Evolutionary conservation across 2,797 vertebrate species (phyloP).

Genomic region (Halcyon badia): DNA sequence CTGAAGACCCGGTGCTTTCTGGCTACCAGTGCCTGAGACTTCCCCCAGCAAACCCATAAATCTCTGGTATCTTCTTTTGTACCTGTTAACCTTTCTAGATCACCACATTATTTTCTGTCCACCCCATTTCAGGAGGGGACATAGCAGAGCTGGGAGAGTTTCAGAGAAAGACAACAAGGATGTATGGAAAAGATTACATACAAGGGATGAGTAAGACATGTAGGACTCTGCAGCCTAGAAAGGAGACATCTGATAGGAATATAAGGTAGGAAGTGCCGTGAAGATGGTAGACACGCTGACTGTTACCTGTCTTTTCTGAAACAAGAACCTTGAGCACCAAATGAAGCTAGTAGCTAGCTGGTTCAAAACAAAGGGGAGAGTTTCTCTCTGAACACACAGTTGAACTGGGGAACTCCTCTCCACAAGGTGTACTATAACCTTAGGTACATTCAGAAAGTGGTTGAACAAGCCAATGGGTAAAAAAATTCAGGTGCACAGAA

Average conservation of each 20-base stretch:
- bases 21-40: background rate
- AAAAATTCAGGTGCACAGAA: background rate
- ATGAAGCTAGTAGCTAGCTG: background rate
- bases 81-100: background rate
- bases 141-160: background rate
- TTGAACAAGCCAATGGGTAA: background rate
- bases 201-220: background rate
- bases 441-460: rapidly evolving
- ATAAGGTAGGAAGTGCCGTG: background rate
- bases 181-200: background rate
- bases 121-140: background rate
- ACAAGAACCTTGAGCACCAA: background rate
- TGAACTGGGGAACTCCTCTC: background rate
- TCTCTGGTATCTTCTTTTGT: background rate
- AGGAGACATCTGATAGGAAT: background rate
- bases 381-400: background rate
- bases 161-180: background rate
- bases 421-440: background rate
- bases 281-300: background rate
- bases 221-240: background rate
- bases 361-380: background rate
- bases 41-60: background rate
- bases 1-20: background rate
- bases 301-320: background rate
- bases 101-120: background rate